Percentiles rank a stretch among this genome's conserved stretches.
phyloP scores from a whole-genome alignment of 2,797 vertebrate genomes.

The Xenops minutus region DNA sequence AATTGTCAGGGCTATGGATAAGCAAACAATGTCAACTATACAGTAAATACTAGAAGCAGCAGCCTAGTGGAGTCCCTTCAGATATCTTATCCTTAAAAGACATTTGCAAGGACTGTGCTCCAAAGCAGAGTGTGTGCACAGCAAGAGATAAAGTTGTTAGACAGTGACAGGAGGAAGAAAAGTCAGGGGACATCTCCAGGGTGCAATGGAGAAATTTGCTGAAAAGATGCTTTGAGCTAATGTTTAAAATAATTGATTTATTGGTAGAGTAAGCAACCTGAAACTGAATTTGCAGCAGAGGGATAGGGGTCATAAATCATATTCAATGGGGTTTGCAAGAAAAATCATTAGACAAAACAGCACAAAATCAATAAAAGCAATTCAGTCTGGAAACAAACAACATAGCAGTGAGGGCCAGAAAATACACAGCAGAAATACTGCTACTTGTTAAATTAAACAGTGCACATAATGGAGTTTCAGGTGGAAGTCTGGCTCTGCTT shows the following conservation, averaged over 20 bases:
- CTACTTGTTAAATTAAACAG: not conserved
- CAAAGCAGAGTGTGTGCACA: not conserved
- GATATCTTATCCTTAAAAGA: not conserved
- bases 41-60: not conserved
- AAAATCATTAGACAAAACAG: constrained; percentile 14
- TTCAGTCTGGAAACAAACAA: not conserved
- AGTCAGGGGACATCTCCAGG: not conserved
- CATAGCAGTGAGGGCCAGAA: not conserved
- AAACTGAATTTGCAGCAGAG: not conserved
- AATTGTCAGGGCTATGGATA: not conserved
- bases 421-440: not conserved
- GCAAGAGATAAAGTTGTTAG: not conserved
- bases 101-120: not conserved
- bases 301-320: not conserved
- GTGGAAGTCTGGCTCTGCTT: not conserved
- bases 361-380: constrained; percentile 25
- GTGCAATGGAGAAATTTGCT: not conserved
- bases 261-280: not conserved
- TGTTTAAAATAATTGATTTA: not conserved
- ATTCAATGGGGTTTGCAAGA: not conserved
- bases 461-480: not conserved
- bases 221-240: not conserved
- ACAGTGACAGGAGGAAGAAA: not conserved
- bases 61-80: not conserved
- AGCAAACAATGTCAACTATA: not conserved